These are phyloP conservation scores for Arctocebus calabarensis DNA, from an alignment of 2,797 vertebrate species.

Conservation along the genomic window DNA sequence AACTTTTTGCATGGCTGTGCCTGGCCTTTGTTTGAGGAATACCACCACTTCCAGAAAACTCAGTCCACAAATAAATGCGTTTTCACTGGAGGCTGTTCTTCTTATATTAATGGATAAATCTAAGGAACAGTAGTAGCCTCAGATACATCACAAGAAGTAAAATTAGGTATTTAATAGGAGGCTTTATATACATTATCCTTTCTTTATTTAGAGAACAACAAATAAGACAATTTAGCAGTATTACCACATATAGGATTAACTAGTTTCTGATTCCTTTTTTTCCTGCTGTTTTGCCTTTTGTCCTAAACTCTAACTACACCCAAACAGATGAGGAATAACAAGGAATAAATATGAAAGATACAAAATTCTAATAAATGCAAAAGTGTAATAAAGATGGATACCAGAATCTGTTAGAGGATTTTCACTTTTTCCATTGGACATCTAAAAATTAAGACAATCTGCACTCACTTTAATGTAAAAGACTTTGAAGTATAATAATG, in stretches of 20 bases:
- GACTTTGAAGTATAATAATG: background rate
- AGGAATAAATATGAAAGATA: background rate
- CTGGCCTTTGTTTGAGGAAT: background rate
- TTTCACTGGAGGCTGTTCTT: background rate
- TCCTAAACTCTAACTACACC: background rate
- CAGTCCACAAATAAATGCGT: background rate
- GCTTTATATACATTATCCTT: background rate
- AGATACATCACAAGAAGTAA: background rate
- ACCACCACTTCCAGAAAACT: background rate
- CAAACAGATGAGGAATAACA: slow-evolving; percentile 10
- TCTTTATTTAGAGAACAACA: background rate
- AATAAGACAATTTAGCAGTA: background rate
- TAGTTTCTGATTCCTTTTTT: slow-evolving; percentile 18
- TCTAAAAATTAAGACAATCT: background rate
- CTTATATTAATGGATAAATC: background rate
- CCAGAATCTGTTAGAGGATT: background rate
- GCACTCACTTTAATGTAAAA: background rate
- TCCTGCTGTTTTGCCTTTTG: slow-evolving; percentile 19
- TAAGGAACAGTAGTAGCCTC: background rate
- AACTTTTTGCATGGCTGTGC: background rate
- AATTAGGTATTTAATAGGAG: background rate
- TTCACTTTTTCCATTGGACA: background rate
- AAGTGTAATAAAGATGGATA: background rate
- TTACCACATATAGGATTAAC: background rate
- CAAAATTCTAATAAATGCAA: background rate